Conservation (phyloP, 1,140 invertebrate species). For the Scaptomyza pallida region DNA sequence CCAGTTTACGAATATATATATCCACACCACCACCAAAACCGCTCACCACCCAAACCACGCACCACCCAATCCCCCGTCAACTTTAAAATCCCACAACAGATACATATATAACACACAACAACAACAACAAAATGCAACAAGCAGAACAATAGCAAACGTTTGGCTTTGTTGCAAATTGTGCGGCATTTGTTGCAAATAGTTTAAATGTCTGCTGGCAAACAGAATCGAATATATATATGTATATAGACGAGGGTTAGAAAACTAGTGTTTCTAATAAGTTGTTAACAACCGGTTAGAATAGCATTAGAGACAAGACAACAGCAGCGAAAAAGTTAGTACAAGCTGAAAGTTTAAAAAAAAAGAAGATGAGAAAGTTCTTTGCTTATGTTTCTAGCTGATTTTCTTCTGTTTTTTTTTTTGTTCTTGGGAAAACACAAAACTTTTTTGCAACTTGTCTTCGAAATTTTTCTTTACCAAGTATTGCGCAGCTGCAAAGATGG, state of each 20-base stretch:
- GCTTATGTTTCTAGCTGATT: not conserved
- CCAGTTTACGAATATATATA: conserved; percentile 47
- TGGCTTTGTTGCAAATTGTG: conserved; percentile 68
- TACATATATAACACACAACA: no score
- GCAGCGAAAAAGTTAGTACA: not conserved
- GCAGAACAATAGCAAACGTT: conserved; percentile 51
- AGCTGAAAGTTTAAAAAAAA: not conserved
- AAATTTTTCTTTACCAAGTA: not conserved
- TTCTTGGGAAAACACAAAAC: not conserved
- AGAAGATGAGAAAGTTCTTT: not conserved
- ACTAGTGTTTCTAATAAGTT: conserved; percentile 22
- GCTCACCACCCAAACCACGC: not conserved
- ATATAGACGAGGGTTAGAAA: not conserved
- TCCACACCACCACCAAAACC: not conserved
- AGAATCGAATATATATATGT: no score
- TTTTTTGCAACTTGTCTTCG: conserved; percentile 5
- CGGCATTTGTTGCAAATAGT: conserved; percentile 51
- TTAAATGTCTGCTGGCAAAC: conserved; percentile 31
- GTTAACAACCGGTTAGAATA: conserved; percentile 29
- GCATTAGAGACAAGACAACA: not conserved
- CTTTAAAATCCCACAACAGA: not conserved
- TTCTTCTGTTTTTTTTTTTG: no score
- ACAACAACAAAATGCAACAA: conserved; percentile 13
- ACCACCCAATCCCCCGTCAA: not conserved
- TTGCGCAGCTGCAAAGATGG: not conserved